Conservation (phyloP, 2,888 invertebrate species). For the Mythimna loreyi region DNA sequence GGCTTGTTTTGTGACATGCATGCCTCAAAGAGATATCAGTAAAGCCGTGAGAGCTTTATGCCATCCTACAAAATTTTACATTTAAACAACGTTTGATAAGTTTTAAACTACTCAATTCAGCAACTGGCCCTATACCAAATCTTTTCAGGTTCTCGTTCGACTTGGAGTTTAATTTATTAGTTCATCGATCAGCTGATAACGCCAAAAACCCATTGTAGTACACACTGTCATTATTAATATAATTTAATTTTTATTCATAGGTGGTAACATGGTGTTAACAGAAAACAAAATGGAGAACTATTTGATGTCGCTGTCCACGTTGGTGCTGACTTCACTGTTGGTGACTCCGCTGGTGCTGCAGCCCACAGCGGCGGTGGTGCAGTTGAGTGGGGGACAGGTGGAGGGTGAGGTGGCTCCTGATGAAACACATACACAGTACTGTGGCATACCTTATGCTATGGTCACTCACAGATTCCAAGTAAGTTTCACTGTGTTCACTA, state of each 20-base stretch:
- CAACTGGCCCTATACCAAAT: neutral
- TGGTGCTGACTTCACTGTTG: conserved; percentile 81
- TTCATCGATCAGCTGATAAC: neutral
- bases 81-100: too few species aligned
- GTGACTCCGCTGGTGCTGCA: conserved; percentile 77
- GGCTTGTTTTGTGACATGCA: too few species aligned
- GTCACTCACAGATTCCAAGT: conserved; percentile 80
- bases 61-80: too few species aligned
- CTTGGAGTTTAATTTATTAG: neutral
- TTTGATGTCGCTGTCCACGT: conserved; percentile 65
- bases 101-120: too few species aligned
- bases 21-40: too few species aligned
- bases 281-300: conserved; percentile 29
- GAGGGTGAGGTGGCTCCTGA: too few species aligned
- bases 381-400: conserved; percentile 67
- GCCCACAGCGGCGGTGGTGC: conserved; percentile 71
- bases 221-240: neutral
- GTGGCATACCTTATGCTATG: conserved; percentile 81
- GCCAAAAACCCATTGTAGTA: neutral
- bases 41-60: too few species aligned
- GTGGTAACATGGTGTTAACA: neutral
- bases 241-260: neutral
- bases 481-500: neutral
- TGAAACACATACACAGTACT: conserved; percentile 76
- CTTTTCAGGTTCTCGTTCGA: conserved; percentile 15